Base-by-base conservation (phyloP, 2,888 invertebrate species). In the Dryocosmus kuriphilus region DNA sequence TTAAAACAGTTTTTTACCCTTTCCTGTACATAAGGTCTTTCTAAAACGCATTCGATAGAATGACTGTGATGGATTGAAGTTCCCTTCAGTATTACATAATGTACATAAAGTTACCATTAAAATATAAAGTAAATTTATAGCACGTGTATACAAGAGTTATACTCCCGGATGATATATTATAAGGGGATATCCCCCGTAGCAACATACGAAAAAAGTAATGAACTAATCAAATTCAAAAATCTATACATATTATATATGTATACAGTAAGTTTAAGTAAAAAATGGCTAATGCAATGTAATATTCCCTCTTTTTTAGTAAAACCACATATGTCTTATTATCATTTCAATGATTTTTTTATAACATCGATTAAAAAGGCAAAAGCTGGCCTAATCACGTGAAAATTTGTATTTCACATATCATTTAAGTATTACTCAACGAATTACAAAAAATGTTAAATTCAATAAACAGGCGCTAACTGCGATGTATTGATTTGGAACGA, bases 11-110 rank as follows among this genome's bases (percentile, higher is more conserved):
- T 22, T 41, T 60, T 60, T 24, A 60, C 38, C 22, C 19, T 65
- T 24, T 27, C 7, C 22, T 65, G 41, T 65, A 65, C 41, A 41
- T 65, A 65, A 63, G 9, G 6, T 19, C 32, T 62, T 30, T 62
- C 6, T 22, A n/a, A 65, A 61, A 65, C 24, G 24, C 11, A 65
- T 65, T 65, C 14, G 16, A 22, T 65, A 9, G 41, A 35, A 63
- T 65, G 41, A 7, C 41, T 65, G 24, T 16, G 41, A 41, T 41
- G 41, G 24, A 65, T 41, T 65, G 41, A 14, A 65, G 6, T 65
- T 41, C 65, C 24, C 65, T 65, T 65, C 65, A 65, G 65, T 65
- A 65, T 65, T 65, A 65, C 24, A 22, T 41, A 41, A 65, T 65
- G 65, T 65, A 65, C 22, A 65, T 65, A 65, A 41, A 41, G 16